Percentiles rank a stretch among this genome's conserved stretches.
These are phyloP conservation scores for Chrysogorgia sp. DNA, from an alignment of 92 coral and sea anemone genomes.

Conservation along the genomic window DNA sequence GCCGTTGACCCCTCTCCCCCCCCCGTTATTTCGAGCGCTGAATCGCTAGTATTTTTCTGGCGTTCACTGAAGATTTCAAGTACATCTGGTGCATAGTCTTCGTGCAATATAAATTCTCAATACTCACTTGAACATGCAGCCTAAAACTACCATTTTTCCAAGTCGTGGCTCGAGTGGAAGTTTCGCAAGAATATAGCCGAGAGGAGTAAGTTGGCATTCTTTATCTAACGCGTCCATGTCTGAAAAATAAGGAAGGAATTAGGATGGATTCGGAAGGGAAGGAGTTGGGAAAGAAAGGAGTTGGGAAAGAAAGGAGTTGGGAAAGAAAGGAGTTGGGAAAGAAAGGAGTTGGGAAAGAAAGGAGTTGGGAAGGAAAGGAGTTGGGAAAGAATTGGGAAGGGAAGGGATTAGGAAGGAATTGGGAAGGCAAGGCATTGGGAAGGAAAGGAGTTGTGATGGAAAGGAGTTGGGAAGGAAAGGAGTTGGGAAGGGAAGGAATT, in stretches of 20 bases:
- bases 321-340: neutral
- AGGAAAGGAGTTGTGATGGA: neutral
- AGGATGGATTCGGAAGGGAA: neutral
- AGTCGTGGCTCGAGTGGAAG: conserved; percentile 97
- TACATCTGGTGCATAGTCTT: no score
- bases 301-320: neutral
- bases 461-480: no score
- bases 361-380: conserved; percentile 2
- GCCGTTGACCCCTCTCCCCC: no score
- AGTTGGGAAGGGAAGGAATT: neutral
- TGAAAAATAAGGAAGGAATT: conserved; percentile 15
- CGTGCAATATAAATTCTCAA: no score
- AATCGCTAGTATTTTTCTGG: no score
- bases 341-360: conserved; percentile 5
- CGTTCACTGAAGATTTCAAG: no score
- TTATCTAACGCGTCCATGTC: conserved; percentile 97
- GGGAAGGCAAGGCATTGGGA: neutral
- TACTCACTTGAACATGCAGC: conserved; percentile 91
- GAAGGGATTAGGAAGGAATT: neutral
- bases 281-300: neutral
- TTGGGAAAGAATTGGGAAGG: neutral
- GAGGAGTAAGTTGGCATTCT: conserved; percentile 85
- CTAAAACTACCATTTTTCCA: conserved; percentile 95
- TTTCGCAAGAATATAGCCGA: conserved; percentile 92
- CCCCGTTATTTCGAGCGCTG: no score